A percentile compares a stretch with the other conserved stretches of the same genome.
These are phyloP conservation scores for Brachirus orientalis DNA, from an alignment of 2,113 vertebrate species.

Conservation along the genomic window DNA sequence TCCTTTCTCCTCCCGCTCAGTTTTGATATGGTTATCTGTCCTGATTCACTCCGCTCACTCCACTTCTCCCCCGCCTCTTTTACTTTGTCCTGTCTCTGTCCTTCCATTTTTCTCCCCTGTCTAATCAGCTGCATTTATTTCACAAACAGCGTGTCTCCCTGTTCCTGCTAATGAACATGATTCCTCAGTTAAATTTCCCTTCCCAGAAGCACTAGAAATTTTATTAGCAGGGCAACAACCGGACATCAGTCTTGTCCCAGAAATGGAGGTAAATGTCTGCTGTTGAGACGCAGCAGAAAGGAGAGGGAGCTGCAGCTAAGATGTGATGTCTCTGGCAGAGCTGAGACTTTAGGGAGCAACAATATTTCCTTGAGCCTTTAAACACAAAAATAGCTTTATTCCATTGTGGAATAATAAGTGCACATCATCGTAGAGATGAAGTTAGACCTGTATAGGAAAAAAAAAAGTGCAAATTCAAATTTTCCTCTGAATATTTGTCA, in stretches of 20 bases:
- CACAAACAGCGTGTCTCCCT: slow-evolving; percentile 46
- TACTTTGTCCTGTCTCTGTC: slow-evolving; percentile 14
- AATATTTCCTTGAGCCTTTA: slow-evolving; percentile 9
- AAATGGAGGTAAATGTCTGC: slow-evolving; percentile 27
- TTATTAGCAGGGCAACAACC: slow-evolving; percentile 35
- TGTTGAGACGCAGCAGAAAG: neutral
- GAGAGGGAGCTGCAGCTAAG: neutral
- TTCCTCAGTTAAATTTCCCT: slow-evolving; percentile 42
- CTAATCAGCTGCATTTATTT: slow-evolving; percentile 60
- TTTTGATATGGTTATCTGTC: slow-evolving; percentile 47
- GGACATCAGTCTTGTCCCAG: slow-evolving; percentile 14
- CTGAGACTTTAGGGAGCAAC: neutral
- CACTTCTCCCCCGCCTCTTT: neutral
- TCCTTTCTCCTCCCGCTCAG: slow-evolving; percentile 3
- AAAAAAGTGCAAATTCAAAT: too few relatives aligned
- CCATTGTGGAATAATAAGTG: neutral
- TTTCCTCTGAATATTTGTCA: too few relatives aligned
- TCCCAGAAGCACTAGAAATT: slow-evolving; percentile 41
- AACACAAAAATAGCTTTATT: neutral
- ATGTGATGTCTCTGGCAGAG: slow-evolving; percentile 9
- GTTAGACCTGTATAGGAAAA: too few relatives aligned
- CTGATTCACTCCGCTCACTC: slow-evolving; percentile 5
- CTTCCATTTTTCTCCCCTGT: slow-evolving; percentile 34
- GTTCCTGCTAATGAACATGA: slow-evolving; percentile 54
- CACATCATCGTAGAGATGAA: too few relatives aligned